phyloP scores from a whole-genome alignment of 1,140 invertebrate species.

The Bombus superbus region DNA sequence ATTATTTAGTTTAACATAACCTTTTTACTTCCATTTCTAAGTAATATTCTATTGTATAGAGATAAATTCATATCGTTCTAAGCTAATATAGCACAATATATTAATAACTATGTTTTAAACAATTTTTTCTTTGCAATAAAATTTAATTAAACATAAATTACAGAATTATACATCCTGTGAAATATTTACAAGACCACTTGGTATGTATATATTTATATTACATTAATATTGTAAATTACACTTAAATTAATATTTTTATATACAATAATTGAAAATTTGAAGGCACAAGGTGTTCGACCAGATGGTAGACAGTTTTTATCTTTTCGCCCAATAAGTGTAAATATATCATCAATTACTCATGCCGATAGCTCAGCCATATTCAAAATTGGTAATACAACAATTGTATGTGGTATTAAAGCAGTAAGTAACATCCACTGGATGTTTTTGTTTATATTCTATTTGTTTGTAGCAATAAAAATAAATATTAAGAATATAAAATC shows the following conservation, averaged over 20 bases:
- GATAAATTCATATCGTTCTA: not conserved
- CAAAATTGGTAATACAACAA: conserved; percentile 88
- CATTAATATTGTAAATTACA: conserved; percentile 7
- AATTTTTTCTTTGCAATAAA: conserved; percentile 2
- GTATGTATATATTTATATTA: conserved; percentile 71
- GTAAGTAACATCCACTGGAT: conserved; percentile 81
- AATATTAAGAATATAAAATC: not conserved
- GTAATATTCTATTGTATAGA: not conserved
- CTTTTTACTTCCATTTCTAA: not conserved
- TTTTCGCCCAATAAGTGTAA: conserved; percentile 85
- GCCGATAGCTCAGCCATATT: conserved; percentile 89
- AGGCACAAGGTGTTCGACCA: conserved; percentile 84
- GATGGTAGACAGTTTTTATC: conserved; percentile 87
- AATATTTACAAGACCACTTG: conserved; percentile 86
- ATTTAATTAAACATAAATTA: conserved; percentile 64
- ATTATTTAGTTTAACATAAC: conserved; percentile 6
- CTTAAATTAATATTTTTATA: conserved; percentile 29
- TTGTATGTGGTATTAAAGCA: conserved; percentile 91
- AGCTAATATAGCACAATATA: not conserved
- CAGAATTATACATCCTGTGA: conserved; percentile 86
- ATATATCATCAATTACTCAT: conserved; percentile 86
- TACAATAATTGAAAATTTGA: conserved; percentile 44
- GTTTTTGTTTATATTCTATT: not conserved
- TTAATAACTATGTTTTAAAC: not conserved
- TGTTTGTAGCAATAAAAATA: not conserved